Evolutionary conservation across 2,113 vertebrate species (phyloP), one percentile per base, ranked within the genome.

Genomic region (Gobius niger): DNA sequence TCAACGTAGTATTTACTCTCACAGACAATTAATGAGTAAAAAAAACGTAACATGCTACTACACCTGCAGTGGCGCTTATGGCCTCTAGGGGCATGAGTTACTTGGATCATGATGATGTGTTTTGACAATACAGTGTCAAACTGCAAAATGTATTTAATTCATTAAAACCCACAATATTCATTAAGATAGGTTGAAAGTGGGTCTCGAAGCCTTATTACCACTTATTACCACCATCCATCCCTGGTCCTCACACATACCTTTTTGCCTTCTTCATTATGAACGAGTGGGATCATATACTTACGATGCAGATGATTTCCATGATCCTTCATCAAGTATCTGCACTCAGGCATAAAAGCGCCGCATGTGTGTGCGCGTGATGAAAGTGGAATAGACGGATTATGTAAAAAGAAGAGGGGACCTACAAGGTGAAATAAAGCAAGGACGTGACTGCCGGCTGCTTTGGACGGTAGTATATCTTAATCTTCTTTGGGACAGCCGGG

Each of bases 361-460:
- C 56, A 49, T 51, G 68, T 75, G 52, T 62, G 41, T 54, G 42
- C 42, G 40, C 42, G 40, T 47, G 65, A 73, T 76, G 50, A 75
- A 75, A 76, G 18, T 59, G 49, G 50, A 68, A 69, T 67, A 47
- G 40, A 60, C 7, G 44, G 47, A 65, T 72, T 15, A 62, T 49
- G 40, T 72, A 16, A 34, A 7, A 24, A 57, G 54, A 61, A 57
- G 34, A 62, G 18, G 10, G 3, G 44, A 60, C 34, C 52, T 64
- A 66, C 51, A 72, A 79, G 78, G 73, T 76, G 76, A 82, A 72
- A 64, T 78, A 67, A 73, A 71, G 68, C 65, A 71, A 78, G 67
- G 76, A 71, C 64, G 3, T 70, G 24, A 34, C 24, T 34, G 62
- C 68, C 69, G 6, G 13, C 49, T 81, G 50, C 40, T 77, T 82